Evolutionary conservation across 2,797 vertebrate genomes (phyloP).

Genomic region (Discoglossus pictus): DNA sequence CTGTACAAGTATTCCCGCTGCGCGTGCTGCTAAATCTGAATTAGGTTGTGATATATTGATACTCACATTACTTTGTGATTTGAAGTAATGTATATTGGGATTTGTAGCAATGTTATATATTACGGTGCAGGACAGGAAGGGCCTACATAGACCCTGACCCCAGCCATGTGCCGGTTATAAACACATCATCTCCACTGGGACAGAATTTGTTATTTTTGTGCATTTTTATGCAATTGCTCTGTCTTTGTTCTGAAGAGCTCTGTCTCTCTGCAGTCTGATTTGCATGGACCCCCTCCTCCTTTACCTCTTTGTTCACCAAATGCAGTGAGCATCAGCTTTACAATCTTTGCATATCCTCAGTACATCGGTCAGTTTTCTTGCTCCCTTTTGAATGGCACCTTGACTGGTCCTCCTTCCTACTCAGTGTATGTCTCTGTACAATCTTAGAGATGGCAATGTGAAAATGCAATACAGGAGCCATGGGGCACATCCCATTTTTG

Average conservation of each 20-base stretch:
- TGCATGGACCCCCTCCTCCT: conserved; percentile 33
- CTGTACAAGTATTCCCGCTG: too few species aligned
- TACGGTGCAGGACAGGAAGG: not conserved
- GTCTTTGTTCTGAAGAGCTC: conserved; percentile 45
- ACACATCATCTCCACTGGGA: not conserved
- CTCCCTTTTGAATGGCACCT: not conserved
- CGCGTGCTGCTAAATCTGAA: too few species aligned
- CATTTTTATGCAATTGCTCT: conserved; percentile 39
- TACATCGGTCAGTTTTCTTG: not conserved
- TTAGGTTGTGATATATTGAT: too few species aligned
- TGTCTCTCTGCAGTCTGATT: conserved; percentile 38
- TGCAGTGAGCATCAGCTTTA: conserved; percentile 8
- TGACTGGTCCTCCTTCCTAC: conserved; percentile 5
- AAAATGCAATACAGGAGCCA: not conserved
- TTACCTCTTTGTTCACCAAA: conserved; percentile 47
- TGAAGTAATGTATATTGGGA: too few species aligned
- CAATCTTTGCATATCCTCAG: conserved; percentile 3
- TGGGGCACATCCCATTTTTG: too few species aligned
- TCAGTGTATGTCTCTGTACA: conserved; percentile 10
- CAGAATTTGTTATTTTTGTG: conserved; percentile 12
- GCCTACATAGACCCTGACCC: conserved; percentile 10
- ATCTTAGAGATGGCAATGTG: not conserved
- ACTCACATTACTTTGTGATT: too few species aligned
- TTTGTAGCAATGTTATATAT: too few species aligned
- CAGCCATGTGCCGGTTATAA: not conserved